Evolutionary conservation across 2,113 vertebrate genomes (phyloP), one percentile per base, ranked within the genome.

Genomic region (Puma concolor): DNA sequence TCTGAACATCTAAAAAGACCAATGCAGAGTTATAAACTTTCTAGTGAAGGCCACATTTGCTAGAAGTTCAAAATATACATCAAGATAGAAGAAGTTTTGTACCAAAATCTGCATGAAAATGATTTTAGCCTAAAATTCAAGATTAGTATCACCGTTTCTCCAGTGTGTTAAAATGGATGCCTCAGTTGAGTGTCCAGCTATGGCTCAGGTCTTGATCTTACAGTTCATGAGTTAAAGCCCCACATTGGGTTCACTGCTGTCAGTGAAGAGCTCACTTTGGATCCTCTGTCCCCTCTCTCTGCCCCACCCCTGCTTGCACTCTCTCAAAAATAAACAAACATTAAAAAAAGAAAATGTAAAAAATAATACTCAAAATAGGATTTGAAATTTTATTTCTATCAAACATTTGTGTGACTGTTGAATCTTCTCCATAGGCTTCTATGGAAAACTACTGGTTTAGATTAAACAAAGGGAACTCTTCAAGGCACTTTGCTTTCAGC

Each of bases 371-470:
- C 4, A 82, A 82, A 54, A 86, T 83, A 72, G 81, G 14, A 74
- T 88, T 72, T 86, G n/a, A 82, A 94, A 86, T 93, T 89, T n/a
- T 72, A 88, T 91, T 85, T 89, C 50, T 91, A 31, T 60, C 44
- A 85, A 85, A 80, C 57, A 88, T 84, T 94, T 79, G 9, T 93
- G 23, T 71, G 77, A 69, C 60, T 57, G 17, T 76, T 86, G 2
- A 93, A 91, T 21, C 15, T 91, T 91, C 64, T 77, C 33, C 54
- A 33, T 36, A 88, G 50, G 8, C 36, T 69, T 64, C n/a, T 63
- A 50, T 88, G 50, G 60, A 82, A 96, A 91, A 71, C 38, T 80
- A 77, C 60, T 97, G 57, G 72, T 93, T 97, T 95, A 79, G 23
- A 57, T 91, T 80, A 88, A 92, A 88, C 48, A 91, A 91, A 93